Base-by-base conservation (phyloP, 1,140 invertebrate species). In the Zaprionus inermis region DNA sequence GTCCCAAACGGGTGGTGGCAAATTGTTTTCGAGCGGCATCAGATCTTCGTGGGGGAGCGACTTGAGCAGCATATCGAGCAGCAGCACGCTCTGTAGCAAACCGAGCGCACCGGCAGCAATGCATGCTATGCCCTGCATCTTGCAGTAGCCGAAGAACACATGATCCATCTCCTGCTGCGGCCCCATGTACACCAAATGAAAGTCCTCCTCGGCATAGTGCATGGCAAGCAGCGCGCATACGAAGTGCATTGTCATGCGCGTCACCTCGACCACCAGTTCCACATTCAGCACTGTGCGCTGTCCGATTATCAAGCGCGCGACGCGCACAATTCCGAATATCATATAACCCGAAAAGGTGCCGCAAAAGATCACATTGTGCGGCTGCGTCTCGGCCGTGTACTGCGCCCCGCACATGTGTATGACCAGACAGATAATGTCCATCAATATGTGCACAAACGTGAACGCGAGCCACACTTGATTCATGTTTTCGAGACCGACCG, bases 401-500 rank as follows among this genome's bases (percentile, higher is more conserved):
- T 5, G 76, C 55, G 3, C 51, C 66, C 0, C 3, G 1, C 1
- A 61, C 22, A 51, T 67, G 76, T 75, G 76, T 11, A 56, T 34
- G 22, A 5, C 5, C 9, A 67, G 2, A 11, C 44, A 61, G 9
- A 5, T 1, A 3, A 30, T 11, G 34, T 28, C 68, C 5, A 7
- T 10, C 1, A 72, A 0, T 5, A 72, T 2, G 20, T 76, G 24
- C 14, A 72, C 12, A 1, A 64, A 0, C 5, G 46, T 58, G 16
- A 59, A 56, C 14, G 76, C 38, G 0, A 72, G n/a, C 68, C 58
- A 79, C 5, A 79, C 68, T 3, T 78, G 76, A 76, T 78, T 78
- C 73, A 78, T 78, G 44, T 63, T 81, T 76, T 74, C 52, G 76
- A 79, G 76, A 79, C 69, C 12, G 49, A 24, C 16, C 24, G 24